Conservation (phyloP, 2,113 vertebrate species). For the Pogona vitticeps region DNA sequence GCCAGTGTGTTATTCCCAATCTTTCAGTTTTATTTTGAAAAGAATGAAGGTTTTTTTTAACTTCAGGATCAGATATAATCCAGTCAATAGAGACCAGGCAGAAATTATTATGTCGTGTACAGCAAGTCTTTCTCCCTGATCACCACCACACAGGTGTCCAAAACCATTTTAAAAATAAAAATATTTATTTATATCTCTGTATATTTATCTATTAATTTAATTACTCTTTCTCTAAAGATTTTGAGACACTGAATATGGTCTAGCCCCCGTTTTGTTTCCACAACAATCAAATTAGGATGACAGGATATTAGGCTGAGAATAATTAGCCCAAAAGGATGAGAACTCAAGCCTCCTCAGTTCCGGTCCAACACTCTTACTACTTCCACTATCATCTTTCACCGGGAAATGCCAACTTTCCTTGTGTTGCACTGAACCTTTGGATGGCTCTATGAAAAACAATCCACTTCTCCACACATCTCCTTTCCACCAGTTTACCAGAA, state of each 20-base stretch:
- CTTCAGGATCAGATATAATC: neutral
- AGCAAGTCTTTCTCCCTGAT: neutral
- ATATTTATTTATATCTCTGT: too few species aligned
- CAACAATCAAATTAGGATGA: neutral
- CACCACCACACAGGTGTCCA: too few species aligned
- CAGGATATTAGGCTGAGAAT: too few species aligned
- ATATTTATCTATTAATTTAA: too few species aligned
- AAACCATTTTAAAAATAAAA: too few species aligned
- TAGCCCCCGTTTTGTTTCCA: neutral
- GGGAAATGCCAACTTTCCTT: neutral
- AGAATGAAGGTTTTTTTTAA: neutral
- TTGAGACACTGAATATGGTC: neutral
- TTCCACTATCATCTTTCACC: neutral
- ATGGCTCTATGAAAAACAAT: neutral
- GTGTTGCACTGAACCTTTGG: neutral
- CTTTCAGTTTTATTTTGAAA: neutral
- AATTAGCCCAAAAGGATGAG: too few species aligned
- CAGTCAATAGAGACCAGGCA: neutral
- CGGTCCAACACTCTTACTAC: neutral
- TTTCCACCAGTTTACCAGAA: neutral
- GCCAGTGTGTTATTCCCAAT: neutral
- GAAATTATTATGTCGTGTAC: neutral
- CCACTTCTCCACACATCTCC: neutral
- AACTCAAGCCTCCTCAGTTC: neutral
- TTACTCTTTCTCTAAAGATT: too few species aligned